Conservation (phyloP, 2,797 vertebrate genomes). For the Mico argentatus region DNA sequence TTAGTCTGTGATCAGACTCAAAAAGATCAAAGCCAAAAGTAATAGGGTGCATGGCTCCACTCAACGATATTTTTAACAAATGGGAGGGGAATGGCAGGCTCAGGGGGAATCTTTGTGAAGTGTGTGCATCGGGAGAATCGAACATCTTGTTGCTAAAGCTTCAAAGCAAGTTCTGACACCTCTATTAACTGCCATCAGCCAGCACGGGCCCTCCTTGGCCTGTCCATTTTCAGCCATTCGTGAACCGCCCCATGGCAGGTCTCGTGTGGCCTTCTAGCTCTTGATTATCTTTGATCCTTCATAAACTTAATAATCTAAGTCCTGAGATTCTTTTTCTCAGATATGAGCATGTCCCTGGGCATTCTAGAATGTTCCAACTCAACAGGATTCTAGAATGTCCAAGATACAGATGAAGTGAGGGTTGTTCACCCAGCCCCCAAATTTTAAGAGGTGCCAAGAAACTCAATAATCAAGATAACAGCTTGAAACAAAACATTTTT, state of each 20-base stretch:
- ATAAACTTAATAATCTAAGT: neutral
- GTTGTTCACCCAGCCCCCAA: neutral
- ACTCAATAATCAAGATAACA: neutral
- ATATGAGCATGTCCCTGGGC: neutral
- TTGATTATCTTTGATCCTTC: neutral
- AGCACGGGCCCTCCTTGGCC: rapidly evolving
- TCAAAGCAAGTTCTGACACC: neutral
- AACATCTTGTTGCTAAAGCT: neutral
- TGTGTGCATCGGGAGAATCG: neutral
- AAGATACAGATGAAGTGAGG: neutral
- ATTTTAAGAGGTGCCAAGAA: neutral
- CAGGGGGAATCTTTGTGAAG: neutral
- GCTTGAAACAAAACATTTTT: neutral
- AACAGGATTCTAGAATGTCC: neutral
- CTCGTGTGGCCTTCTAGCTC: rapidly evolving
- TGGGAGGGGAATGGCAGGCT: neutral
- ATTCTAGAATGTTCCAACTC: neutral
- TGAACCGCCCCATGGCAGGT: neutral
- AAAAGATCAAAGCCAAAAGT: slow-evolving; percentile 65
- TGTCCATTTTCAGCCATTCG: neutral
- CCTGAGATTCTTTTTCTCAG: neutral
- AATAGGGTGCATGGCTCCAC: slow-evolving; percentile 25
- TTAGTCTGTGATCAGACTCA: slow-evolving; percentile 71
- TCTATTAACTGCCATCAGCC: neutral
- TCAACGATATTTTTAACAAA: slow-evolving; percentile 34